These are phyloP conservation scores for Hesperophylax magnus DNA, from an alignment of 1,140 invertebrate species.

Conservation along the genomic window DNA sequence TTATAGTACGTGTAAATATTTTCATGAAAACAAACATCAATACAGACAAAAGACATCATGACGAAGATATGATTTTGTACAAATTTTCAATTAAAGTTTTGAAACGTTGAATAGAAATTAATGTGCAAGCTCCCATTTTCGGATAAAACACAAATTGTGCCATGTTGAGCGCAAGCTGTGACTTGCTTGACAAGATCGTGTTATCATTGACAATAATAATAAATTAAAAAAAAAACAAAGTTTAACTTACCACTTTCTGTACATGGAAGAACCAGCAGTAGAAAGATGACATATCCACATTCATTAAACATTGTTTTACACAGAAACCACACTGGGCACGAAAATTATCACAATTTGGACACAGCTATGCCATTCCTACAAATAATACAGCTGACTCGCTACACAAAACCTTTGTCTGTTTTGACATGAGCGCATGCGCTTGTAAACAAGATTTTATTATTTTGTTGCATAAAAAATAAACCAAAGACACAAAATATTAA, in stretches of 20 bases:
- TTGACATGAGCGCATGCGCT: slow-evolving; percentile 70
- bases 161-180: slow-evolving; percentile 1
- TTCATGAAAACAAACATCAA: no score
- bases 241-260: slow-evolving; percentile 72
- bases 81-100: no score
- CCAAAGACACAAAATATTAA: slow-evolving; percentile 40
- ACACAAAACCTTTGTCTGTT: slow-evolving; percentile 74
- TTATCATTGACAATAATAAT: slow-evolving; percentile 6
- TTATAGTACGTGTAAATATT: no score
- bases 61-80: no score
- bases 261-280: slow-evolving; percentile 71
- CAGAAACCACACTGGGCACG: slow-evolving; percentile 39
- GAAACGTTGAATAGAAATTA: no score
- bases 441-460: slow-evolving; percentile 59
- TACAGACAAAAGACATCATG: no score
- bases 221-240: slow-evolving; percentile 8
- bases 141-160: neutral
- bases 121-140: no score
- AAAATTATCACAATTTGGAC: slow-evolving; percentile 53
- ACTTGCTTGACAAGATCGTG: slow-evolving; percentile 11
- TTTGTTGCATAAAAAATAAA: slow-evolving; percentile 47
- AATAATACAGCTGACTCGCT: slow-evolving; percentile 71
- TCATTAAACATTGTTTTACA: slow-evolving; percentile 73
- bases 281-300: slow-evolving; percentile 72
- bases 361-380: slow-evolving; percentile 55